Evolutionary conservation across 2,888 invertebrate genomes (phyloP).

Genomic region (Agrotis segetum): DNA sequence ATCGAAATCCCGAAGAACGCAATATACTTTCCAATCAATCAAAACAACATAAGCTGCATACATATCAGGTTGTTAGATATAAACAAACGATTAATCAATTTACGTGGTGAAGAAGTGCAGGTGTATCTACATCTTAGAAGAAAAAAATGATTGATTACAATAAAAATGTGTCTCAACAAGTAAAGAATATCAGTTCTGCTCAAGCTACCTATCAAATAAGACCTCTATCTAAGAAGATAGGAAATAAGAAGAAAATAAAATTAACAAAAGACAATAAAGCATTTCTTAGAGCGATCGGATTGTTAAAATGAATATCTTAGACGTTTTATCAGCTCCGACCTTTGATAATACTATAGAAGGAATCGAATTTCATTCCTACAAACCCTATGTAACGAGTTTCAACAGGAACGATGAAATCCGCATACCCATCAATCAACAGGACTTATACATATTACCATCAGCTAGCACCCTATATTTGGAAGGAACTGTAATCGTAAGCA

Average conservation of each 20-base stretch:
- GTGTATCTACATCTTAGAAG: conserved; percentile 10
- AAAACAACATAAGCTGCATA: conserved; percentile 13
- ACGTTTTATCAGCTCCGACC: neutral
- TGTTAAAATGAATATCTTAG: conserved; percentile 8
- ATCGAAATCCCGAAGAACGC: neutral
- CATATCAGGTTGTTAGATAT: conserved; percentile 11
- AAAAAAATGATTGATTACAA: conserved; percentile 20
- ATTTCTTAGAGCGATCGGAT: neutral
- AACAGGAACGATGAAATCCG: conserved; percentile 5
- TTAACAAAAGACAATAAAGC: neutral
- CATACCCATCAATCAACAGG: neutral
- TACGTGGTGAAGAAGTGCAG: conserved; percentile 23
- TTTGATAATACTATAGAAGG: neutral
- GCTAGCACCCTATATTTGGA: neutral
- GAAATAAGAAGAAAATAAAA: neutral
- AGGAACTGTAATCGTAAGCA: neutral
- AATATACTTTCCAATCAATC: neutral
- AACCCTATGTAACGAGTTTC: neutral
- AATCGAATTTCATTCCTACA: neutral
- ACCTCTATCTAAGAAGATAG: neutral
- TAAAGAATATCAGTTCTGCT: neutral
- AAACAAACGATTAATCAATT: conserved; percentile 15
- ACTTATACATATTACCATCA: conserved; percentile 1
- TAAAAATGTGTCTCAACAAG: neutral
- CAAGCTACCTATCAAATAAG: neutral